Conservation (phyloP, 1,140 invertebrate genomes). For the Drosophila truncata region DNA sequence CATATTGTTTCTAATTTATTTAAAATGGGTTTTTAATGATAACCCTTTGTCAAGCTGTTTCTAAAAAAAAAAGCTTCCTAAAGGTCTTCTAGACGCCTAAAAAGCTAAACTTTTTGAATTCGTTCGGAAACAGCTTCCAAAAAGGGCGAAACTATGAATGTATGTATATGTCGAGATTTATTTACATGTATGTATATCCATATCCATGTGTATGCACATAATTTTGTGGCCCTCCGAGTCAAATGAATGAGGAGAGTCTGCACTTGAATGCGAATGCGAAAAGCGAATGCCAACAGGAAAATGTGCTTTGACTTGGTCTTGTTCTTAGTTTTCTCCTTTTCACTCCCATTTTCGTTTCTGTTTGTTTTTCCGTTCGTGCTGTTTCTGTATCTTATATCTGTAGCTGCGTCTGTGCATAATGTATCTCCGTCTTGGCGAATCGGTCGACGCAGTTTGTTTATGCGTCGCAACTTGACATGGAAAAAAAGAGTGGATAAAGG, state of each 20-base stretch:
- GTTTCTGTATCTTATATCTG: constrained; percentile 51
- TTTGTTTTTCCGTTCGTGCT: constrained; percentile 41
- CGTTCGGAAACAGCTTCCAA: constrained; percentile 6
- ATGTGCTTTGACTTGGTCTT: constrained; percentile 37
- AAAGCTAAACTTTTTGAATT: background rate
- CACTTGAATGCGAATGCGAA: constrained; percentile 58
- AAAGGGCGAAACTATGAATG: constrained; percentile 31
- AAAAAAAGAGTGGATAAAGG: constrained; percentile 13
- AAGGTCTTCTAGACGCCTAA: background rate
- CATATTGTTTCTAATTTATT: background rate
- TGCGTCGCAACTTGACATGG: constrained; percentile 63
- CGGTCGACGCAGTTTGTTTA: constrained; percentile 65
- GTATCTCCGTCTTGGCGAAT: constrained; percentile 67
- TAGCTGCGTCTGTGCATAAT: constrained; percentile 73
- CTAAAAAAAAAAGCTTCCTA: background rate
- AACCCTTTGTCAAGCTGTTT: background rate
- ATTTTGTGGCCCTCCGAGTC: constrained; percentile 36
- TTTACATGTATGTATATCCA: constrained; percentile 12
- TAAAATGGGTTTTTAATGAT: background rate
- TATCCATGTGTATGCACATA: constrained; percentile 51
- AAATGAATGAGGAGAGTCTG: constrained; percentile 62
- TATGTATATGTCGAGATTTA: background rate
- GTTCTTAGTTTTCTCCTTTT: constrained; percentile 31
- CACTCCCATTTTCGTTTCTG: constrained; percentile 38
- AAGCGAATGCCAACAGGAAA: constrained; percentile 61